Conservation (phyloP, 2,113 vertebrate genomes). For the Anhinga anhinga region DNA sequence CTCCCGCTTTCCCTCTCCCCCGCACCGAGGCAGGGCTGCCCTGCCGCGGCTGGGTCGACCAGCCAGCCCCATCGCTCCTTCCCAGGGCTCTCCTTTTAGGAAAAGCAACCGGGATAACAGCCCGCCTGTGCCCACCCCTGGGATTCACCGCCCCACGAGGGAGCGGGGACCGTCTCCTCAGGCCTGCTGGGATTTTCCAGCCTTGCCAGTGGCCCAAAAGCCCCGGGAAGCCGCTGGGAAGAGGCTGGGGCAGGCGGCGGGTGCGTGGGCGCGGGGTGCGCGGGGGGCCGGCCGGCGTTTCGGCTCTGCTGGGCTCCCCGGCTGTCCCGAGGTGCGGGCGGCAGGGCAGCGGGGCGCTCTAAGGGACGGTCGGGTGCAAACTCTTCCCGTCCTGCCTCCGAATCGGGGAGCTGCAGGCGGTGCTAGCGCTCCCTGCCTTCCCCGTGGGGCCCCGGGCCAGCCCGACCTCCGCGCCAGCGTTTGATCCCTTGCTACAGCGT, state of each 20-base stretch:
- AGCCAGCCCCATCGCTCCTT: neutral
- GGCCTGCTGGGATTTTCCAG: neutral
- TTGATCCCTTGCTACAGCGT: fast-evolving
- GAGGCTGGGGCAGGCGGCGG: neutral
- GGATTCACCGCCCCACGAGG: fast-evolving
- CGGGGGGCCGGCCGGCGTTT: fast-evolving
- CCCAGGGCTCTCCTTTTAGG: neutral
- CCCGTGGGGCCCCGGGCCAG: neutral
- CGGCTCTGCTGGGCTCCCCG: neutral
- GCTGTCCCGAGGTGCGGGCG: neutral
- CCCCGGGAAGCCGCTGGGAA: neutral
- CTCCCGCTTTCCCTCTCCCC: neutral
- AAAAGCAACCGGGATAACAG: neutral
- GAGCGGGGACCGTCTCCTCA: neutral
- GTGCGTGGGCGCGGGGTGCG: neutral
- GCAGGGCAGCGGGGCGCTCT: neutral
- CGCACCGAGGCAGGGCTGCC: neutral
- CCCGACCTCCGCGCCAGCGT: neutral
- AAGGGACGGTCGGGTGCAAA: neutral
- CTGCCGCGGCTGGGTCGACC: neutral
- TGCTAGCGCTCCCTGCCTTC: neutral
- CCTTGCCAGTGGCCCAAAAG: neutral
- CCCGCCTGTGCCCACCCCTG: fast-evolving
- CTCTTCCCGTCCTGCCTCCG: neutral
- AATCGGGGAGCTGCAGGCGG: neutral